Conservation (phyloP, 1,140 invertebrate species). For the Wiebesia pumilae region DNA sequence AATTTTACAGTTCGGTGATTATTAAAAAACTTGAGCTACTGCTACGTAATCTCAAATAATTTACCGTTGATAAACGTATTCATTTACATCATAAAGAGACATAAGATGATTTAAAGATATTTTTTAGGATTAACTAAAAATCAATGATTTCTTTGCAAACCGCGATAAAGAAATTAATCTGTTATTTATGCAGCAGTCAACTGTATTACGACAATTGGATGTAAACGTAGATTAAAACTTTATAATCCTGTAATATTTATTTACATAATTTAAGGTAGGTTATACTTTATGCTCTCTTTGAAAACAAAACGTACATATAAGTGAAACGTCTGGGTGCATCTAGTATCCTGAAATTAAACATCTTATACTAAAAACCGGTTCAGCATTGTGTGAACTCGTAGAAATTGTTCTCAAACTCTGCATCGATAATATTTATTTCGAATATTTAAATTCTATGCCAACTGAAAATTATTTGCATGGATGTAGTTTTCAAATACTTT, state of each 20-base stretch:
- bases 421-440: background rate
- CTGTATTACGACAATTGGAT: background rate
- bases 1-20: constrained; percentile 26
- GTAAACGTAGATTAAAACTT: background rate
- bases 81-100: background rate
- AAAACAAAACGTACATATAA: background rate
- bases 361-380: constrained; percentile 10
- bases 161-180: background rate
- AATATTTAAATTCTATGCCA: background rate
- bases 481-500: too few species aligned
- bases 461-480: too few species aligned
- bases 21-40: background rate
- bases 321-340: background rate
- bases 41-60: constrained; percentile 23
- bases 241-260: background rate
- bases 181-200: background rate
- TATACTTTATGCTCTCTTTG: background rate
- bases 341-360: constrained; percentile 8
- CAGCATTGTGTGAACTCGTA: background rate
- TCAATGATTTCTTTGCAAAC: background rate
- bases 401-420: background rate
- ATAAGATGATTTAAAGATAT: background rate
- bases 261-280: background rate
- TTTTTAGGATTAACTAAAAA: background rate
- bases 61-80: background rate